Conservation (phyloP, 2,888 invertebrate species). For the Oligia latruncula region DNA sequence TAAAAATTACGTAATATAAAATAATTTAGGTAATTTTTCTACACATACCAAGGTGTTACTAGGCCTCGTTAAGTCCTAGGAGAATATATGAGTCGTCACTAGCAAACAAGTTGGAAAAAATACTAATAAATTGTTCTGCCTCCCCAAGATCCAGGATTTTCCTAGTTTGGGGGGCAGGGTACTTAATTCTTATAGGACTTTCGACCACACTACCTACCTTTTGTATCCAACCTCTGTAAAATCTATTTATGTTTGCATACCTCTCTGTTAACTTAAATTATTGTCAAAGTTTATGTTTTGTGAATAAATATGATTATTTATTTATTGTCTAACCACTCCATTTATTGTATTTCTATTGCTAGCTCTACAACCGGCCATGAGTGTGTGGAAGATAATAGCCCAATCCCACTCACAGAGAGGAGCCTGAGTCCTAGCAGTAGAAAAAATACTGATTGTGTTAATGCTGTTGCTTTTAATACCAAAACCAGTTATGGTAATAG, state of each 20-base stretch:
- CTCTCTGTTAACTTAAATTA: too few species aligned
- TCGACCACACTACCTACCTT: too few species aligned
- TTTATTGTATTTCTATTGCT: not conserved
- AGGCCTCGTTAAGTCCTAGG: not conserved
- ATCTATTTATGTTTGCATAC: too few species aligned
- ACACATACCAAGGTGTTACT: not conserved
- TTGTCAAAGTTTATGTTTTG: too few species aligned
- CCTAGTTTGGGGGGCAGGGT: too few species aligned
- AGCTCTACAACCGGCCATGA: not conserved
- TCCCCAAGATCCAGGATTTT: too few species aligned
- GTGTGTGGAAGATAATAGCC: not conserved
- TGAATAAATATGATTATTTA: too few species aligned
- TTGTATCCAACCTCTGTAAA: too few species aligned
- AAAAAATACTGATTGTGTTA: not conserved
- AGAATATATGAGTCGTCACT: not conserved
- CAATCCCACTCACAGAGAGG: not conserved
- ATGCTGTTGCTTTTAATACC: not conserved
- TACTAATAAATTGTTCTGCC: not conserved
- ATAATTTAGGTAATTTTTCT: not conserved
- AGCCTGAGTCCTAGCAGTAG: not conserved
- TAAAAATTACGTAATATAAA: not conserved
- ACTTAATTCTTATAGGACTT: too few species aligned
- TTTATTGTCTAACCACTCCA: constrained; percentile 4
- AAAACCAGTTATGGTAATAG: not conserved
- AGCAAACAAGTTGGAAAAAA: constrained; percentile 13